A percentile compares a stretch with the other conserved stretches of the same genome.
Evolutionary conservation across 1,140 invertebrate species (phyloP).

Genomic region (Brachionus manjavacas): DNA sequence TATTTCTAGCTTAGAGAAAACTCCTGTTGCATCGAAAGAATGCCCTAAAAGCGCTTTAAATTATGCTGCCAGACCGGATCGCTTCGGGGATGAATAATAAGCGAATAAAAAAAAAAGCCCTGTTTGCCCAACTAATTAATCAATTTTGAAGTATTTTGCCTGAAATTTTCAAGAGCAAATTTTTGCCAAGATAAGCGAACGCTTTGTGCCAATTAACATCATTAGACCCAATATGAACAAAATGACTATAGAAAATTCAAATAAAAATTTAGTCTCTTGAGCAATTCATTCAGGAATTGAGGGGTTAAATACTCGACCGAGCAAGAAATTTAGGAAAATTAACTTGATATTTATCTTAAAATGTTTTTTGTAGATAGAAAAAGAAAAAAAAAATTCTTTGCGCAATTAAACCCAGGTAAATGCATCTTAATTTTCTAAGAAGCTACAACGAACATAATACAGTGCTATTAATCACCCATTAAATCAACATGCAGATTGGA

Average conservation of each 20-base stretch:
- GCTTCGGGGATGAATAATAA: background rate
- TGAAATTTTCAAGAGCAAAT: conserved; percentile 18
- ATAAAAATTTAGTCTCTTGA: background rate
- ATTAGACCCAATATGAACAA: background rate
- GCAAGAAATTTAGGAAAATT: background rate
- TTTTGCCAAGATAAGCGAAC: background rate
- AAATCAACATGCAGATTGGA: background rate
- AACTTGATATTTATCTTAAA: background rate
- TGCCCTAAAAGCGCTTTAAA: background rate
- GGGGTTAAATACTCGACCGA: background rate
- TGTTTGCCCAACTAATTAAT: conserved; percentile 9
- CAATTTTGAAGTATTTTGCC: background rate
- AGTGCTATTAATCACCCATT: background rate
- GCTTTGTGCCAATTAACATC: background rate
- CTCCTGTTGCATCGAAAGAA: background rate
- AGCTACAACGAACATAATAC: background rate
- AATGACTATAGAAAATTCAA: background rate
- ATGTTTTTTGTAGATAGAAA: background rate
- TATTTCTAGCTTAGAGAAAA: background rate
- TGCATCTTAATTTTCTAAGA: background rate
- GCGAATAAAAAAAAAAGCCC: background rate
- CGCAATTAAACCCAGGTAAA: background rate
- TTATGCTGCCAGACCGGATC: background rate
- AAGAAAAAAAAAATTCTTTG: background rate
- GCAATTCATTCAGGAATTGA: background rate